phyloP scores from a whole-genome alignment of 2,888 invertebrate genomes.

The Drosophila antonietae region DNA sequence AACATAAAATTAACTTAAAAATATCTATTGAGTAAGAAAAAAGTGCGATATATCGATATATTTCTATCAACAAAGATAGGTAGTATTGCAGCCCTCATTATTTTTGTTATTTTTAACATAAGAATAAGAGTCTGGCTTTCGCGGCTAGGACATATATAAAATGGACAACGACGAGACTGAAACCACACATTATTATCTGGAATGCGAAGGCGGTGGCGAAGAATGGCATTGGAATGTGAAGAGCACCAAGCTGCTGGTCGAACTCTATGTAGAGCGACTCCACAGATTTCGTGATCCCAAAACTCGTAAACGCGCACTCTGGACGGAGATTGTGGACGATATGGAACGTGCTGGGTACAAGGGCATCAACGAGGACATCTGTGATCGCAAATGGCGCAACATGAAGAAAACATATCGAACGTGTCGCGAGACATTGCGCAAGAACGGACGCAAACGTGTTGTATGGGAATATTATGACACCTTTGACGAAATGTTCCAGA shows the following conservation, averaged over 20 bases:
- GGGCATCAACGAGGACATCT: slow-evolving; percentile 56
- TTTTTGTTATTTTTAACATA: slow-evolving; percentile 12
- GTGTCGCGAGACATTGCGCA: slow-evolving; percentile 49
- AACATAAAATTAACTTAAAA: slow-evolving; percentile 13
- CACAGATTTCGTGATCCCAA: slow-evolving; percentile 56
- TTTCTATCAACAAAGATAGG: not conserved
- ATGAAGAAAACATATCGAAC: slow-evolving; percentile 65
- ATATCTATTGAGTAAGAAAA: not conserved
- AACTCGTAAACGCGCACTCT: slow-evolving; percentile 45
- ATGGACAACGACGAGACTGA: slow-evolving; percentile 53
- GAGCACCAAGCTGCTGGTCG: slow-evolving; percentile 58
- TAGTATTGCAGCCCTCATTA: slow-evolving; percentile 4
- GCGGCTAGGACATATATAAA: not conserved
- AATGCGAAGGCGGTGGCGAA: slow-evolving; percentile 38
- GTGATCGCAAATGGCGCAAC: slow-evolving; percentile 63
- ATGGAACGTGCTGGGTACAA: slow-evolving; percentile 57
- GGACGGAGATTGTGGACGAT: slow-evolving; percentile 59
- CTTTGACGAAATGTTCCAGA: slow-evolving; percentile 55
- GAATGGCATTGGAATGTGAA: slow-evolving; percentile 61
- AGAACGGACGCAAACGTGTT: slow-evolving; percentile 51
- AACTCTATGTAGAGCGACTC: slow-evolving; percentile 45
- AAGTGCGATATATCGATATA: slow-evolving; percentile 7
- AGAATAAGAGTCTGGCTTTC: slow-evolving; percentile 4
- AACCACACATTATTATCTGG: slow-evolving; percentile 59
- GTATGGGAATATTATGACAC: slow-evolving; percentile 59